phyloP scores from a whole-genome alignment of 1,140 invertebrate genomes.

The Drosophila novamexicana region DNA sequence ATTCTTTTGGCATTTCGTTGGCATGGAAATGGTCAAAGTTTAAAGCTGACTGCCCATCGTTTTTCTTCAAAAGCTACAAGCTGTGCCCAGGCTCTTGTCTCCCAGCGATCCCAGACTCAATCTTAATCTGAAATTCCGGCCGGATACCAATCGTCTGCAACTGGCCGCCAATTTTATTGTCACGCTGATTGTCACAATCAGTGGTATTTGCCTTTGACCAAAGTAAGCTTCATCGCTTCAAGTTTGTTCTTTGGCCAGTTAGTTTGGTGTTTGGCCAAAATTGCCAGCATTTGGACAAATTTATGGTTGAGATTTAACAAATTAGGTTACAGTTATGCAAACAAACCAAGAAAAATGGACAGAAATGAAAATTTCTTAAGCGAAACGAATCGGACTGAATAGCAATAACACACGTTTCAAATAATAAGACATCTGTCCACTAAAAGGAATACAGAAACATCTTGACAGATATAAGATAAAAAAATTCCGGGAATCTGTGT shows the following conservation, averaged over 20 bases:
- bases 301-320: constrained; percentile 59
- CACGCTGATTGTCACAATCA: constrained; percentile 81
- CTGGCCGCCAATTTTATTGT: constrained; percentile 71
- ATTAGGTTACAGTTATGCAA: constrained; percentile 62
- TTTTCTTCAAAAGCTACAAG: constrained; percentile 47
- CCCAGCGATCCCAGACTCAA: constrained; percentile 32
- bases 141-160: constrained; percentile 21
- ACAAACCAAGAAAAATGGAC: constrained; percentile 3
- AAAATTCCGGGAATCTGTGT: no score
- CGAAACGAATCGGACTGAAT: constrained; percentile 33
- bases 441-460: no score
- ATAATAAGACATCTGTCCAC: background rate
- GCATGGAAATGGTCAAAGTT: constrained; percentile 77
- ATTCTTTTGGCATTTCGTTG: constrained; percentile 66
- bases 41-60: constrained; percentile 55
- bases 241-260: constrained; percentile 27
- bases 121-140: constrained; percentile 11
- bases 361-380: constrained; percentile 8
- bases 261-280: constrained; percentile 30
- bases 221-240: constrained; percentile 66
- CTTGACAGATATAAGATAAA: no score
- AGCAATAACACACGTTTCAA: constrained; percentile 28
- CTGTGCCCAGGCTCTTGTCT: constrained; percentile 65
- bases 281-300: constrained; percentile 64
- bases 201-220: constrained; percentile 79